Evolutionary conservation across 2,888 invertebrate species (phyloP).

Genomic region (Drosophila flavopinicola): DNA sequence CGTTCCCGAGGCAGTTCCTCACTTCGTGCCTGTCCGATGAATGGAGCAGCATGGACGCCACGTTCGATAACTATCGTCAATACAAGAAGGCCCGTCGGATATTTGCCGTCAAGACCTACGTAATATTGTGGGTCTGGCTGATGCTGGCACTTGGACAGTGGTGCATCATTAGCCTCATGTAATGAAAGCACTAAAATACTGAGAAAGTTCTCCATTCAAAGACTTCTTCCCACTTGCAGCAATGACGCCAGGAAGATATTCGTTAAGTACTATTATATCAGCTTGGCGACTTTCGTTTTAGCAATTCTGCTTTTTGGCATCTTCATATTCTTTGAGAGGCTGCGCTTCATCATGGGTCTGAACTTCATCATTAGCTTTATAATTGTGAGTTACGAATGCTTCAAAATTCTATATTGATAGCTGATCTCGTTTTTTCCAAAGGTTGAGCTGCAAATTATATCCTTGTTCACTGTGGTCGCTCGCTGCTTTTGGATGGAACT

Average conservation of each 20-base stretch:
- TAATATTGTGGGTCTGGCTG: slow-evolving; percentile 39
- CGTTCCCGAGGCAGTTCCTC: neutral
- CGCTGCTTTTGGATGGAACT: slow-evolving; percentile 32
- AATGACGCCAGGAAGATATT: slow-evolving; percentile 3
- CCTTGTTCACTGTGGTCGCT: slow-evolving; percentile 32
- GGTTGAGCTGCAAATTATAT: slow-evolving; percentile 60
- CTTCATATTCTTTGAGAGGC: slow-evolving; percentile 50
- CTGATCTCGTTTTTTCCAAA: neutral
- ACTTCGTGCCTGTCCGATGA: neutral
- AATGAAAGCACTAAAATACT: neutral
- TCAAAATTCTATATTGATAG: too few species aligned
- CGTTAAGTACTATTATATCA: slow-evolving; percentile 5
- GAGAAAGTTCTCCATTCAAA: neutral
- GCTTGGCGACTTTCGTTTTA: slow-evolving; percentile 33
- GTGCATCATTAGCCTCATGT: slow-evolving; percentile 29
- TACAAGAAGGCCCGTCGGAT: slow-evolving; percentile 30
- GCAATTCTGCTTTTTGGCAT: slow-evolving; percentile 22
- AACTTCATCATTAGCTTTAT: slow-evolving; percentile 26
- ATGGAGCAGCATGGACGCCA: slow-evolving; percentile 33
- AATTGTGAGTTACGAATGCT: slow-evolving; percentile 45
- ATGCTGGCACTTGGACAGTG: slow-evolving; percentile 50
- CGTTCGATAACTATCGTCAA: slow-evolving; percentile 11
- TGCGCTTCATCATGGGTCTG: slow-evolving; percentile 28
- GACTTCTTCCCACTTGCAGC: slow-evolving; percentile 5
- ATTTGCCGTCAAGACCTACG: slow-evolving; percentile 42